Evolutionary conservation across 1,140 invertebrate genomes (phyloP), one percentile per base, ranked within the genome.

Genomic region (Nephotettix cincticeps): DNA sequence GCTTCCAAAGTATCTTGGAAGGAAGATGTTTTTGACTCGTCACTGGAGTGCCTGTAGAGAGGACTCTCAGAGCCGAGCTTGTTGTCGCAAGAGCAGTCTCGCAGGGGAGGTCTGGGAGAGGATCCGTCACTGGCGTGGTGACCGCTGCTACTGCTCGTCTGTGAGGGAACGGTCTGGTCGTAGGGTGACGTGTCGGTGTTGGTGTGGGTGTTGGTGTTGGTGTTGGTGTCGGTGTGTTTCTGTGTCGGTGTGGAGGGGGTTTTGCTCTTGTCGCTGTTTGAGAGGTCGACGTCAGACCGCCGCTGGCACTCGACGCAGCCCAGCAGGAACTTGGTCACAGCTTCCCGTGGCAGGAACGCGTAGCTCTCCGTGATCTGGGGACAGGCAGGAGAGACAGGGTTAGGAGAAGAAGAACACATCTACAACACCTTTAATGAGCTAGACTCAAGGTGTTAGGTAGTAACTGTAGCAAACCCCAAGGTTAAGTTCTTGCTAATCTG

Each of bases 351-450:
- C 68, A 98, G 85, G 78, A 97, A 98, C 3, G 95, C 94, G 83
- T 96, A 97, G 51, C 93, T 95, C 80, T 98, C 95, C 11, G 95
- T 96, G 77, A 98, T 96, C 95, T 97, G 85, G 29, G 85, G 45
- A 21, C 19, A 63, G n/a, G n/a, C n/a, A n/a, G n/a, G n/a, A n/a
- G n/a, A n/a, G n/a, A n/a, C n/a, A n/a, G n/a, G n/a, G n/a, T n/a
- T n/a, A n/a, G n/a, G n/a, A n/a, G n/a, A n/a, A n/a, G n/a, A n/a
- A n/a, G n/a, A n/a, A n/a, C n/a, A n/a, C n/a, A n/a, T n/a, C n/a
- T n/a, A n/a, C n/a, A n/a, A n/a, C n/a, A n/a, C n/a, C n/a, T n/a
- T n/a, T n/a, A n/a, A n/a, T n/a, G n/a, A n/a, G n/a, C n/a, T n/a
- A n/a, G n/a, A n/a, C n/a, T n/a, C n/a, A n/a, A n/a, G n/a, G n/a